These are phyloP conservation scores for Paradoxurus hermaphroditus DNA, from an alignment of 2,113 vertebrate species.

Conservation along the genomic window DNA sequence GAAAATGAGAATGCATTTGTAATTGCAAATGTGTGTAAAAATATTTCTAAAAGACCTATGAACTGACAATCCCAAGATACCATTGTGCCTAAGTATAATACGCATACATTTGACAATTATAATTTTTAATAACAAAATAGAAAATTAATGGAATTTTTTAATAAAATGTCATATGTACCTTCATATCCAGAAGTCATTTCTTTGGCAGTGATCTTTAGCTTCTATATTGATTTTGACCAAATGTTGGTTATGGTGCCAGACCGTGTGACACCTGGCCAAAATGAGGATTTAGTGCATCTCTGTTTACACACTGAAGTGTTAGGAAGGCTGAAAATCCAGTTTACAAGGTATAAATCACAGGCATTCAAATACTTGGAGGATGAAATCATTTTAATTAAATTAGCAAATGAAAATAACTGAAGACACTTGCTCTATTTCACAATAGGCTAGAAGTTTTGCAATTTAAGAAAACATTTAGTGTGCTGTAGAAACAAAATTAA, in stretches of 20 bases:
- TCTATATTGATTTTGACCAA: background rate
- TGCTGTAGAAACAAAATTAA: background rate
- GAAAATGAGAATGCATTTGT: background rate
- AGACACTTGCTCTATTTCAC: background rate
- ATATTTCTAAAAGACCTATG: background rate
- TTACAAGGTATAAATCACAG: background rate
- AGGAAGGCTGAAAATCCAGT: background rate
- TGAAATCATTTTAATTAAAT: background rate
- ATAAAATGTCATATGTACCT: background rate
- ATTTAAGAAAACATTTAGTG: background rate
- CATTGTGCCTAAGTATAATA: background rate
- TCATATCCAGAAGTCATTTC: background rate
- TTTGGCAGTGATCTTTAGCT: background rate
- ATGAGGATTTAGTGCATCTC: background rate
- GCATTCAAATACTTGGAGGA: background rate
- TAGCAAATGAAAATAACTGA: conserved; percentile 18
- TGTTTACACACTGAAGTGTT: background rate
- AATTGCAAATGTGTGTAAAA: background rate
- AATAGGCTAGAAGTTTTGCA: background rate
- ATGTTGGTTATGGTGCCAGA: background rate
- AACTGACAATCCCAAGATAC: background rate
- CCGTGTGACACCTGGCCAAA: background rate
- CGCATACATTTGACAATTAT: background rate
- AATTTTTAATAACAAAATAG: background rate
- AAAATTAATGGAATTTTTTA: background rate